These are phyloP conservation scores for Zenarchopterus dispar DNA, from an alignment of 2,797 vertebrate genomes.

Conservation along the genomic window DNA sequence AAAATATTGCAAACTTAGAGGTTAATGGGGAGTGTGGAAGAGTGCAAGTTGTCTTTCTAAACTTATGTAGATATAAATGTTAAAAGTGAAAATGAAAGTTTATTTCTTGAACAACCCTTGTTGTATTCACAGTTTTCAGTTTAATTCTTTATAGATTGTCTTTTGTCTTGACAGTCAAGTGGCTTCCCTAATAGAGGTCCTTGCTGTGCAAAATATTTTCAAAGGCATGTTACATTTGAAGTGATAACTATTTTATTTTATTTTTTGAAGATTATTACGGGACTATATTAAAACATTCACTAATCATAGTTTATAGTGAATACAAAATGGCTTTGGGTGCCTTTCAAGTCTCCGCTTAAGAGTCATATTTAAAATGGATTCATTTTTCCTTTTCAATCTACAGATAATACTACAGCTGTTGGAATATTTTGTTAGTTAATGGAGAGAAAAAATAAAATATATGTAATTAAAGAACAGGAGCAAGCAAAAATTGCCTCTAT, in stretches of 20 bases:
- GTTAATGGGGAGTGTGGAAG: slow-evolving; percentile 15
- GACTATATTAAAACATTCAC: no score
- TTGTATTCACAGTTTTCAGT: slow-evolving; percentile 12
- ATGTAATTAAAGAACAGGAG: no score
- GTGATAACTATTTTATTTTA: neutral
- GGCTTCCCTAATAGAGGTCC: slow-evolving; percentile 4
- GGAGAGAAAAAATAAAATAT: no score
- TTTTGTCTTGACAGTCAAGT: neutral
- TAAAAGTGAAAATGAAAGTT: slow-evolving; percentile 7
- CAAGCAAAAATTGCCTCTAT: no score
- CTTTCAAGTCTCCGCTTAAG: no score
- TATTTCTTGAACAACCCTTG: slow-evolving; percentile 2
- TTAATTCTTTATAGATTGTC: slow-evolving; percentile 7
- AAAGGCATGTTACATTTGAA: neutral
- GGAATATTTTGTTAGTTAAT: no score
- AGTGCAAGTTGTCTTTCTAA: neutral
- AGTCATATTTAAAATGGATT: no score
- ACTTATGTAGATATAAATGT: neutral
- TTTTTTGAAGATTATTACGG: neutral
- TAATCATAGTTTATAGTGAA: no score
- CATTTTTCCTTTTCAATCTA: no score
- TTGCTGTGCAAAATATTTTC: slow-evolving; percentile 17
- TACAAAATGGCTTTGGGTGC: no score
- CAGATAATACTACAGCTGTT: no score
- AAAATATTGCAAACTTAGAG: slow-evolving; percentile 10